Conservation (phyloP, 2,888 invertebrate genomes). For the Parthenolecanium corni region DNA sequence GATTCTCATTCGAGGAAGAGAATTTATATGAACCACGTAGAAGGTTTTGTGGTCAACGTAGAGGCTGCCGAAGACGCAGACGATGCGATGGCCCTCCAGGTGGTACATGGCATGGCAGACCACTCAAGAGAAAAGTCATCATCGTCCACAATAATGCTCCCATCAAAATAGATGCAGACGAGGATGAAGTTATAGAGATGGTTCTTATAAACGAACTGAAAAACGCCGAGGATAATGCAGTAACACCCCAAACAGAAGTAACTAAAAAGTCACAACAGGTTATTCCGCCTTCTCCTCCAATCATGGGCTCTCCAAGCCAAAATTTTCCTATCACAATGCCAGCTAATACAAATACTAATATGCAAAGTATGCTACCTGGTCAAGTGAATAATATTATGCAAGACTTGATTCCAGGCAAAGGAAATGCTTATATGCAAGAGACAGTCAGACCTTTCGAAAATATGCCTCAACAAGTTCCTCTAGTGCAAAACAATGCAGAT, state of each 20-base stretch:
- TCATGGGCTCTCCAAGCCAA: no score
- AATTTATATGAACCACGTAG: neutral
- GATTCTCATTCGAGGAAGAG: neutral
- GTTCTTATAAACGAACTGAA: neutral
- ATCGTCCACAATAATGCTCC: neutral
- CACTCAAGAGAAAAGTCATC: neutral
- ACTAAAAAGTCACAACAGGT: neutral
- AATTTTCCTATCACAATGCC: no score
- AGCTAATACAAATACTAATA: no score
- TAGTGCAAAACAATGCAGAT: no score
- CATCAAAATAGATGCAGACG: neutral
- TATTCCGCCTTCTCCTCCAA: neutral
- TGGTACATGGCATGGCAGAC: neutral
- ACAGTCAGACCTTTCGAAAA: no score
- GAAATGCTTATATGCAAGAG: no score
- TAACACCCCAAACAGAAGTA: neutral
- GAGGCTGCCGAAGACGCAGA: neutral
- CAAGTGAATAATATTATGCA: no score
- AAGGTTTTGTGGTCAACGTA: neutral
- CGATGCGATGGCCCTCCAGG: neutral
- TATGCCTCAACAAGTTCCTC: no score
- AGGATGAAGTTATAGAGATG: neutral
- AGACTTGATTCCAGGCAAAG: no score
- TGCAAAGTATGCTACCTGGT: no score
- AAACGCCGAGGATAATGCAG: neutral